phyloP scores from a whole-genome alignment of 2,888 invertebrate genomes.

The Gastrophysa polygoni region DNA sequence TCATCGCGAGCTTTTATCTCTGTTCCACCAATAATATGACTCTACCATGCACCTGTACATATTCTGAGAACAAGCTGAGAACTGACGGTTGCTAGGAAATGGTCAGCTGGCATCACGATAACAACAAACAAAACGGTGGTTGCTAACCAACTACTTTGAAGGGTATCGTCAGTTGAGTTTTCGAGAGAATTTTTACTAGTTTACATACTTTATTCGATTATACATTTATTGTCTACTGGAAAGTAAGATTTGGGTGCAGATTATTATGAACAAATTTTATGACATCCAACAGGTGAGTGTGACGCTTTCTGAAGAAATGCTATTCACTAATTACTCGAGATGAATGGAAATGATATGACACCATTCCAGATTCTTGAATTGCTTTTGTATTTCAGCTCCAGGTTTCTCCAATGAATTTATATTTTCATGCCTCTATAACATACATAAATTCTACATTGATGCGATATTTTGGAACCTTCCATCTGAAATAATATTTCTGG shows the following conservation, averaged over 20 bases:
- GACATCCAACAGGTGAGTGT: constrained; percentile 27
- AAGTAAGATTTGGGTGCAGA: constrained; percentile 5
- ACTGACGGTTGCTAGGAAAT: constrained; percentile 23
- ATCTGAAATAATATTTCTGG: too few species aligned
- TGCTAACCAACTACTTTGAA: constrained; percentile 24
- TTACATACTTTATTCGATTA: constrained; percentile 10
- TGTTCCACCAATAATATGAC: background rate
- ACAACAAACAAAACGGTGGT: constrained; percentile 28
- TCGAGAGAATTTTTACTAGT: constrained; percentile 15
- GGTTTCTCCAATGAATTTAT: too few species aligned
- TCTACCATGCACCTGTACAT: constrained; percentile 5
- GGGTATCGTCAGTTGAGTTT: constrained; percentile 21
- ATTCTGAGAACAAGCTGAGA: background rate
- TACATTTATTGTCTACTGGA: constrained; percentile 14
- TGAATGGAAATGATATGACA: too few species aligned
- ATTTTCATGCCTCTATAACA: too few species aligned
- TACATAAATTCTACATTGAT: too few species aligned
- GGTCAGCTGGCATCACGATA: constrained; percentile 13
- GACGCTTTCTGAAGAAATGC: too few species aligned
- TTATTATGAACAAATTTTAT: constrained; percentile 31
- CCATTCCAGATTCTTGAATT: too few species aligned
- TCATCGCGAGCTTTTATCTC: background rate
- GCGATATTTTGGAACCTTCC: too few species aligned
- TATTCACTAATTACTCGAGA: too few species aligned
- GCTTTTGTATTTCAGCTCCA: too few species aligned